These are phyloP conservation scores for Chlorops oryzae DNA, from an alignment of 1,140 invertebrate species.

Conservation along the genomic window DNA sequence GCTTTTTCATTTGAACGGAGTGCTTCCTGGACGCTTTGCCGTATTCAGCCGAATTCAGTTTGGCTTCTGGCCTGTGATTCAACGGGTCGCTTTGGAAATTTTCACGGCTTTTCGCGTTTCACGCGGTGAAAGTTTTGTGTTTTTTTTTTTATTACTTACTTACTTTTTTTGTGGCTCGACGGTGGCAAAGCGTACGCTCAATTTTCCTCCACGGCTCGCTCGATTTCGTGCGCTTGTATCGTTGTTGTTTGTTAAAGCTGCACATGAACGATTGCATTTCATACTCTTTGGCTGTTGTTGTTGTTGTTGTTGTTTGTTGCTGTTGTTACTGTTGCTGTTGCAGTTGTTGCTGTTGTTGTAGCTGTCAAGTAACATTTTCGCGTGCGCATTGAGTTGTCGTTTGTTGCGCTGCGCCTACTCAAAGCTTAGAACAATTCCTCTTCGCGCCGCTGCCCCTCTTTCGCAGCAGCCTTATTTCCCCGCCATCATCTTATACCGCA, in stretches of 20 bases:
- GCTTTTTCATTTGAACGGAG: too few relatives aligned
- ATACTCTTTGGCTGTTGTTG: slow-evolving; percentile 25
- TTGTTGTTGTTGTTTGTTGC: too few relatives aligned
- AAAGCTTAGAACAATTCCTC: slow-evolving; percentile 40
- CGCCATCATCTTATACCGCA: too few relatives aligned
- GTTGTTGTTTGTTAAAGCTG: slow-evolving; percentile 27
- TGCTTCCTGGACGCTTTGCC: too few relatives aligned
- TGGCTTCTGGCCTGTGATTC: too few relatives aligned
- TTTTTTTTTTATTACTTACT: slow-evolving; percentile 18
- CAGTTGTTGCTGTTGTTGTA: slow-evolving; percentile 15
- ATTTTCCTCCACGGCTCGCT: background rate
- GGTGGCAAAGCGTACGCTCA: too few relatives aligned
- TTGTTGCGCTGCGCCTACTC: too few relatives aligned
- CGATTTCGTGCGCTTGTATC: slow-evolving; percentile 10
- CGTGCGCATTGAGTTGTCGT: too few relatives aligned
- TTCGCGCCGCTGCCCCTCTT: slow-evolving; percentile 18
- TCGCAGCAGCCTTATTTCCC: slow-evolving; percentile 1
- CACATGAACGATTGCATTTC: slow-evolving; percentile 11
- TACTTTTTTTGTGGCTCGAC: slow-evolving; percentile 12
- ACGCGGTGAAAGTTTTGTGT: slow-evolving; percentile 21
- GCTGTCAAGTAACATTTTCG: background rate
- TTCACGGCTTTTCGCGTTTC: too few relatives aligned
- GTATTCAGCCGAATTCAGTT: too few relatives aligned
- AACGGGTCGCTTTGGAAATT: too few relatives aligned
- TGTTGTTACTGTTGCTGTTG: slow-evolving; percentile 16